Percentiles rank a stretch among this genome's conserved stretches.
These are phyloP conservation scores for Daktulosphaira vitifoliae DNA, from an alignment of 1,140 invertebrate species.

Conservation along the genomic window DNA sequence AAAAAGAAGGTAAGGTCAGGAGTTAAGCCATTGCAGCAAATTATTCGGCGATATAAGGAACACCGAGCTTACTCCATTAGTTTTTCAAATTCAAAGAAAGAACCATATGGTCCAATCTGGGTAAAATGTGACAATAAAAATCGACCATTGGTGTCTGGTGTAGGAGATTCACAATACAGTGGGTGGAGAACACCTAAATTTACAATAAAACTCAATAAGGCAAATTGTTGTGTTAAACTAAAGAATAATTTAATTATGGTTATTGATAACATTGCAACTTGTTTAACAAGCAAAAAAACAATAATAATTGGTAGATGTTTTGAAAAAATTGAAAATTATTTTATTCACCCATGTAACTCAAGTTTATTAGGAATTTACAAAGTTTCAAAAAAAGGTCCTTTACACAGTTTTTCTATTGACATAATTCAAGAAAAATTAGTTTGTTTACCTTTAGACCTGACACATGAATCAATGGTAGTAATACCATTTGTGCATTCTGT, in stretches of 20 bases:
- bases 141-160: background rate
- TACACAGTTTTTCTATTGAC: background rate
- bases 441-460: background rate
- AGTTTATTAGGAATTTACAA: background rate
- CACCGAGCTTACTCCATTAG: background rate
- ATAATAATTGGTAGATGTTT: background rate
- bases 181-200: background rate
- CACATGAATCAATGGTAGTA: no score
- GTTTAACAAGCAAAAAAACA: background rate
- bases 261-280: background rate
- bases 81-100: background rate
- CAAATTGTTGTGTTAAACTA: background rate
- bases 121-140: background rate
- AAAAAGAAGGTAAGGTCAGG: constrained; percentile 37
- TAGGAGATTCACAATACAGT: background rate
- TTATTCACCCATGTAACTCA: background rate
- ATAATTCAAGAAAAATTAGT: background rate
- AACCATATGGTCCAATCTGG: background rate
- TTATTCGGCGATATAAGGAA: background rate
- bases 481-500: constrained; percentile 3
- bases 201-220: background rate
- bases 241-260: background rate
- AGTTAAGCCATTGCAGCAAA: background rate
- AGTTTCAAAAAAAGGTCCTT: background rate
- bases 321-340: background rate